A percentile compares a stretch with the other conserved stretches of the same genome.
phyloP scores from a whole-genome alignment of 2,797 vertebrate genomes.

The Peromyscus eremicus region DNA sequence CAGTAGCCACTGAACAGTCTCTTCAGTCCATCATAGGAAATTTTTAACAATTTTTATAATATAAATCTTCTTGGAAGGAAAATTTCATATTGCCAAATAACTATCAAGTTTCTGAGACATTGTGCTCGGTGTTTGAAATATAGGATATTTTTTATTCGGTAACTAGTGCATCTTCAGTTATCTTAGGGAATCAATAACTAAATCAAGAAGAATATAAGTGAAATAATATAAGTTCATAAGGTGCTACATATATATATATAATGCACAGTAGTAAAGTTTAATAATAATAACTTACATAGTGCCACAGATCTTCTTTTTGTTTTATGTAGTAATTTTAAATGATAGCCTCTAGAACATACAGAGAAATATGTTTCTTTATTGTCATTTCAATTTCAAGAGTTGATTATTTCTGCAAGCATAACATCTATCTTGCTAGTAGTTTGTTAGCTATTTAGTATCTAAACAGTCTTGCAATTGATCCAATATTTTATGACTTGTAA shows the following conservation, averaged over 20 bases:
- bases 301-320: not conserved
- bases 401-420: not conserved
- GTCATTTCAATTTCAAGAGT: not conserved
- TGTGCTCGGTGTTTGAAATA: not conserved
- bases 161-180: not conserved
- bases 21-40: not conserved
- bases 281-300: not conserved
- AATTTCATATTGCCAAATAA: not conserved
- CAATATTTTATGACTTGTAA: conserved; percentile 26
- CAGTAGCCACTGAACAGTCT: not conserved
- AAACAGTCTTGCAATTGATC: conserved; percentile 35
- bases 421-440: not conserved
- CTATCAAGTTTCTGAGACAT: not conserved
- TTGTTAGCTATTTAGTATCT: not conserved
- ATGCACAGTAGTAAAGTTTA: not conserved
- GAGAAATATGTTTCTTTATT: not conserved
- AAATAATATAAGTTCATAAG: not conserved
- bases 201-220: not conserved
- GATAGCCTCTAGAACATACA: not conserved
- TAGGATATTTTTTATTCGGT: conserved; percentile 6
- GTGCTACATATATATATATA: not conserved
- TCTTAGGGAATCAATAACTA: not conserved
- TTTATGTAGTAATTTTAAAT: not conserved
- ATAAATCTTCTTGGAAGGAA: not conserved
- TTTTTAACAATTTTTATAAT: conserved; percentile 21